These are phyloP conservation scores for Euphydryas editha DNA, from an alignment of 2,888 invertebrate genomes.

Conservation along the genomic window DNA sequence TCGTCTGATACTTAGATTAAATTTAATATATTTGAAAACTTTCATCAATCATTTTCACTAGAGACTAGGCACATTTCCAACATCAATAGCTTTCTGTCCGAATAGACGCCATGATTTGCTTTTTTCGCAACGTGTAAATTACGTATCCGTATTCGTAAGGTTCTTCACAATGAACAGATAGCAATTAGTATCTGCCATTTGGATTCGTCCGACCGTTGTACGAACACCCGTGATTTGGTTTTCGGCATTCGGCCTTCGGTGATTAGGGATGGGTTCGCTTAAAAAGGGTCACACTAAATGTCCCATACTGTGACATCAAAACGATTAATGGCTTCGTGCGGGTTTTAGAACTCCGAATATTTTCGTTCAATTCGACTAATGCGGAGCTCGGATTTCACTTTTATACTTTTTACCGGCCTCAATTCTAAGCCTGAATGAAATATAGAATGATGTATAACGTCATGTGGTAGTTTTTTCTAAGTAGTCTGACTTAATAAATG, in stretches of 20 bases:
- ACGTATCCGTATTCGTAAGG: conserved; percentile 29
- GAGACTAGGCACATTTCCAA: neutral
- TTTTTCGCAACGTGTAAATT: conserved; percentile 23
- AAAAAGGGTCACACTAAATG: conserved; percentile 83
- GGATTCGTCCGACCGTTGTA: conserved; percentile 54
- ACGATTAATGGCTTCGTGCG: conserved; percentile 78
- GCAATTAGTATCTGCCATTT: conserved; percentile 61
- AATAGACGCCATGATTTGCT: neutral
- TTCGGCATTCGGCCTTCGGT: conserved; percentile 66
- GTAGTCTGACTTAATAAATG: conserved; percentile 18
- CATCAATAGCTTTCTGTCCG: conserved; percentile 18
- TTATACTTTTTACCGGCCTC: conserved; percentile 54
- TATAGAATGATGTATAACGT: conserved; percentile 42
- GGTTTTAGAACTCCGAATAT: conserved; percentile 71
- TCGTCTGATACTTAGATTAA: too few species aligned
- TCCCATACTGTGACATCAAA: conserved; percentile 81
- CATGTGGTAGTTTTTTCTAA: conserved; percentile 22
- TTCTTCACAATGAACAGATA: conserved; percentile 51
- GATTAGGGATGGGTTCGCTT: conserved; percentile 74
- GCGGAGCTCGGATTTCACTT: conserved; percentile 62
- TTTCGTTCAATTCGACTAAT: conserved; percentile 74
- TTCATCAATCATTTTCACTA: neutral
- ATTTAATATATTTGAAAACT: neutral
- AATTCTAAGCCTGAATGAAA: conserved; percentile 47
- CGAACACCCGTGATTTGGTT: conserved; percentile 57